These are phyloP conservation scores for Synergus gifuensis DNA, from an alignment of 2,888 invertebrate genomes.

Conservation along the genomic window DNA sequence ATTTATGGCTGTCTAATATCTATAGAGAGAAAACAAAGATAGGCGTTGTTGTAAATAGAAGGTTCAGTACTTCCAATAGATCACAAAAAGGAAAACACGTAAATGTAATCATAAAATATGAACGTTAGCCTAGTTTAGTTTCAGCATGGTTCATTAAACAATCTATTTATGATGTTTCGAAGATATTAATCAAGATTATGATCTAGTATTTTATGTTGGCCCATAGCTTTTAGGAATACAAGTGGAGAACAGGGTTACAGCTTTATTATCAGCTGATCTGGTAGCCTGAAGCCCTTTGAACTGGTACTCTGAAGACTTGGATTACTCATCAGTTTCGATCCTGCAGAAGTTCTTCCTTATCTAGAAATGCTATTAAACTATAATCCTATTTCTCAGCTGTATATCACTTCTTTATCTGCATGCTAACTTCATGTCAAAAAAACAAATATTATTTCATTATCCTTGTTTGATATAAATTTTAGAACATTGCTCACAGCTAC, in stretches of 20 bases:
- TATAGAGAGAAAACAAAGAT: background rate
- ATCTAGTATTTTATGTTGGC: slow-evolving; percentile 2
- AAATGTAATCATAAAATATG: background rate
- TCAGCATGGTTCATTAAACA: background rate
- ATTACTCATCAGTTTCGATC: background rate
- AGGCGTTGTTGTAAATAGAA: background rate
- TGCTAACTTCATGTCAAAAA: too few species aligned
- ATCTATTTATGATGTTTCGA: background rate
- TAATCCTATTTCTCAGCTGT: too few species aligned
- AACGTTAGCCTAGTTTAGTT: background rate
- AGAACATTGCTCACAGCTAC: background rate
- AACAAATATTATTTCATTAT: too few species aligned
- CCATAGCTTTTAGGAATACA: background rate
- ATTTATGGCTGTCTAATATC: background rate
- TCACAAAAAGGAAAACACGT: background rate
- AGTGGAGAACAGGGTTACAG: background rate
- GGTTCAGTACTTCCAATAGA: background rate
- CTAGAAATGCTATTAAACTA: too few species aligned
- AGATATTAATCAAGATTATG: slow-evolving; percentile 29
- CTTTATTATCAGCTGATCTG: background rate
- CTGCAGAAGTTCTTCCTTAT: too few species aligned
- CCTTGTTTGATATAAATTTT: too few species aligned
- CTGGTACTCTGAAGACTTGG: background rate
- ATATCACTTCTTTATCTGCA: too few species aligned
- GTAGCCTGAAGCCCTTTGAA: background rate